Evolutionary conservation across 2,113 vertebrate genomes (phyloP).

Genomic region (Vulpes ferrilata): DNA sequence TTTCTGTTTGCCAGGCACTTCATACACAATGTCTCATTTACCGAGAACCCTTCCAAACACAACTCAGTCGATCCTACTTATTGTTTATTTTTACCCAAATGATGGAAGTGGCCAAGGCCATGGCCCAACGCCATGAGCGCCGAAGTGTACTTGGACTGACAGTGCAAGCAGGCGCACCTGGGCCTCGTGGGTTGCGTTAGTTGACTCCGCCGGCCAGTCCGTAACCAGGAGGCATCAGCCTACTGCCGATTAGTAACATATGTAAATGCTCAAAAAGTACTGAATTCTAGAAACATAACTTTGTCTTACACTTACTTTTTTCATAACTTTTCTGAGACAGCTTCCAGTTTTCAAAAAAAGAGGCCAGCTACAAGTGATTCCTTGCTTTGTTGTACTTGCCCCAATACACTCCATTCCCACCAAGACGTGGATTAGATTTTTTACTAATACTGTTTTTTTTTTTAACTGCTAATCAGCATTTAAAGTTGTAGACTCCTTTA

Average conservation of each 20-base stretch:
- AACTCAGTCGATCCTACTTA: slow-evolving; percentile 35
- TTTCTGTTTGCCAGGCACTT: slow-evolving; percentile 52
- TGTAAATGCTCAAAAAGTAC: background rate
- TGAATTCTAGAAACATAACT: background rate
- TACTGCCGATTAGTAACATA: slow-evolving; percentile 17
- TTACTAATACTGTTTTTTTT: background rate
- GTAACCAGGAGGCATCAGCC: background rate
- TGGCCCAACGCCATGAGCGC: background rate
- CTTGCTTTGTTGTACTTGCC: background rate
- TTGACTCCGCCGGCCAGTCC: background rate
- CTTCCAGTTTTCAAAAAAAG: background rate
- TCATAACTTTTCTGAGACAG: background rate
- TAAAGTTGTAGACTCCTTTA: slow-evolving; percentile 35
- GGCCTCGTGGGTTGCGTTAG: background rate
- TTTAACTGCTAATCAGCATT: background rate
- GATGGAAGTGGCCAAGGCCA: background rate
- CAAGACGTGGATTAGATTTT: background rate
- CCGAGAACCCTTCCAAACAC: slow-evolving; percentile 57
- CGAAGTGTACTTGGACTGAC: background rate
- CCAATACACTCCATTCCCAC: background rate
- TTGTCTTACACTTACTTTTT: background rate
- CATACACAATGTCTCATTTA: slow-evolving; percentile 42
- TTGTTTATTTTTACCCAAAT: slow-evolving; percentile 44
- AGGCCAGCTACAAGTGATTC: background rate
- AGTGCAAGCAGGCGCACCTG: background rate